Base-by-base conservation (phyloP, 2,888 invertebrate species). In the Rhyacophila evoluta region DNA sequence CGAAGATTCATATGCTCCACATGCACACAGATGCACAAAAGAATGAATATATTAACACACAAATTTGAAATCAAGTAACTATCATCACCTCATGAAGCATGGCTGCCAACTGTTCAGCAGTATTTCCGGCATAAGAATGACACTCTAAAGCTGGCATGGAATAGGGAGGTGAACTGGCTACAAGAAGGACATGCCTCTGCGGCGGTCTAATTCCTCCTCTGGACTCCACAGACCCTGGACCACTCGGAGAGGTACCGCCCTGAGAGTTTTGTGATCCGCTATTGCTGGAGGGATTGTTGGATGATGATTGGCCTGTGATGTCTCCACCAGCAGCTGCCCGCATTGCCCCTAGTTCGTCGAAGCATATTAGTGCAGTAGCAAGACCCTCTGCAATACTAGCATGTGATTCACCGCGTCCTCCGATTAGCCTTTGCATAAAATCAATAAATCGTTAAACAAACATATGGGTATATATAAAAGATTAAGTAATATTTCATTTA, bases 121-220 rank as follows among this genome's bases (percentile, higher is more conserved):
- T 94, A 84, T 93, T 93, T 0, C 95, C 95, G 27, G 92, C 89
- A 86, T 93, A 95, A 28, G 91, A 89, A 84, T 92, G 92, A 72
- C 93, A 93, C 85, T 96, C 95, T 84, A 91, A 91, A 79, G 95
- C 96, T 27, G 95, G 95, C 83, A 96, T 91, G n/a, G 94, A 92
- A 86, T 97, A 98, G 0, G 98, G 97, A 0, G 97, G 95, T 2
- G 97, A 97, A 85, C 97, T 97, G 86, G 97, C 97, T 37, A 98
- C 91, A 8, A 98, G 87, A 78, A 97, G 91, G 83, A 96, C 94
- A 85, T 96, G 95, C 83, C 94, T 92, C 84, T 93, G 92, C 0
- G 92, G 92, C 27, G 86, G 90, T 39, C 86, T 85, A 78, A 85
- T 86, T n/a, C 85, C 84, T 28, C 92, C 86, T 15, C 28, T 67